Evolutionary conservation across 2,797 vertebrate genomes (phyloP), one percentile per base, ranked within the genome.

Genomic region (Lepilemur septentrionalis): DNA sequence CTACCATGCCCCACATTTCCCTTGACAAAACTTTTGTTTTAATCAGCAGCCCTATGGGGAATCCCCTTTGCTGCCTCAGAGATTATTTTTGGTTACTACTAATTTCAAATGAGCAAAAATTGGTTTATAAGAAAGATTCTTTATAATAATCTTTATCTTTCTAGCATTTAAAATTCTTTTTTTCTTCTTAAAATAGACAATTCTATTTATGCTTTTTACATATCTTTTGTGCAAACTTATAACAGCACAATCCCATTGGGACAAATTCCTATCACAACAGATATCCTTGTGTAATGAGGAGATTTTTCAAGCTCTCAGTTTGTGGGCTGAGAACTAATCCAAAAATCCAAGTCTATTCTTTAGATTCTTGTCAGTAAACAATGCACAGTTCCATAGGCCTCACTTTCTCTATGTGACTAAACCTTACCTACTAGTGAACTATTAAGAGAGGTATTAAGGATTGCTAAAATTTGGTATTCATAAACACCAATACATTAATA

Each of bases 21-120:
- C 50, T 65, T 92, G 70, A 76, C 55, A 90, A 96, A 93, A 50
- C 38, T 94, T 95, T 80, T 83, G 20, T 73, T 85, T 95, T 88
- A 69, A 69, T 97, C 43, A 91, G 48, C 50, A 93, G 69, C 0
- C 32, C 82, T 93, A 13, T 93, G 94, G 92, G 91, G 25, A 95
- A 81, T 94, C 32, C 89, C 86, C 78, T 73, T 67, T 94, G 46
- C 25, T 93, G 46, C 30, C 67, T 92, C 72, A 84, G 80, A 87
- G 20, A 48, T 79, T 91, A 88, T 92, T 93, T 94, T 91, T 93
- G 25, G 80, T 52, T 81, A 79, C 25, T 91, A 59, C 89, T 7
- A 28, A 1, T 79, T 96, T 84, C 28, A 61, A 85, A 85, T 81
- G 48, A 94, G 91, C n/a, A 87, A 78, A 73, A 80, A 57, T 30